Base-by-base conservation (phyloP, 1,140 invertebrate genomes). In the Eueides isabella region DNA sequence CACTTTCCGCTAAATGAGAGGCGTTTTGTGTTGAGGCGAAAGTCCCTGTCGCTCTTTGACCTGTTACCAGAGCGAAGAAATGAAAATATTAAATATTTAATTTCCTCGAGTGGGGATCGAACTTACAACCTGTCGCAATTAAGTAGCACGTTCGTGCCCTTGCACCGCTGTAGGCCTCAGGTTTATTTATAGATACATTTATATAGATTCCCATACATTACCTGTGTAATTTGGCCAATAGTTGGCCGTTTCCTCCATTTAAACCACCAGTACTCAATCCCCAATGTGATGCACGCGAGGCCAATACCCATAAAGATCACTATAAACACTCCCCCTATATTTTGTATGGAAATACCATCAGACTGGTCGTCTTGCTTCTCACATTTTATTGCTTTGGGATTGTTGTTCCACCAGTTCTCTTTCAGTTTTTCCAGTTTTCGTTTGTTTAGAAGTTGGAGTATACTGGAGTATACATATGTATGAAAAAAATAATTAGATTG, bases 271-370 rank as follows among this genome's bases (percentile, higher is more conserved):
- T 99, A 99, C 91, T 99, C 98, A 61, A 98, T 96, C 0, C 96
- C 96, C n/a, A 99, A 93, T 0, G 98, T 99, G 30, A 99, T 91
- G 80, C 98, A 98, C 11, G 98, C 98, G 81, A 99, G 93, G 0
- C 96, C 97, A 55, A 99, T 98, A 0, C 98, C 98, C 65, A 98
- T 97, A 80, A 99, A 98, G 77, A 99, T 98, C 0, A 99, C 97
- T 61, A 99, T 98, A 85, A 99, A 99, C 0, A 99, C 98, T 0
- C 98, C 98, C 48, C 98, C 98, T 75, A 99, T 99, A 87, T 99
- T 99, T 79, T 98, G 96, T 77, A 99, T 99, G 72, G 97, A 98
- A 82, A 99, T 99, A 41, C 98, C 98, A 81, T 99, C 98, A 16
- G 97, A 98, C 89, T 99, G 97, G 86, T 98, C 97, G 71, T 98